These are phyloP conservation scores for Staurois parvus DNA, from an alignment of 2,797 vertebrate species.

Conservation along the genomic window DNA sequence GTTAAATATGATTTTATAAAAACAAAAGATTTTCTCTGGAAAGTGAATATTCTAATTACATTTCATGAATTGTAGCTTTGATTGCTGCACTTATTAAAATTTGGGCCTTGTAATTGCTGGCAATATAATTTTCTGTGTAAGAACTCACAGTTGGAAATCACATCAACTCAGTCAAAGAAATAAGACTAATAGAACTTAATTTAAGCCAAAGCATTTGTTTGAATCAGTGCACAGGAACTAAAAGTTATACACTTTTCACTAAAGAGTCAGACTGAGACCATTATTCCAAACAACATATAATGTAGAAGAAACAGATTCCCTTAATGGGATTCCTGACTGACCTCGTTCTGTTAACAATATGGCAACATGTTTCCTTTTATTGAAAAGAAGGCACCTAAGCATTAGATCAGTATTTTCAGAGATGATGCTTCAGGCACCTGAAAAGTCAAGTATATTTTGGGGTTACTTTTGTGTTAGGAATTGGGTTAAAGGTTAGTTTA, in stretches of 20 bases:
- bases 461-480: too few species aligned
- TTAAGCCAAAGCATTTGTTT: conserved; percentile 47
- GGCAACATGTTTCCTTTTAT: background rate
- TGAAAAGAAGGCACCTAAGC: too few species aligned
- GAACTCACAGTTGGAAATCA: conserved; percentile 51
- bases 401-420: too few species aligned
- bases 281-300: background rate
- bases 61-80: conserved; percentile 44
- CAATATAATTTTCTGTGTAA: conserved; percentile 52
- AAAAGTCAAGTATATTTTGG: too few species aligned
- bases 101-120: conserved; percentile 40
- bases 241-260: background rate
- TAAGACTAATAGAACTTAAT: conserved; percentile 53
- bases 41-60: conserved; percentile 59
- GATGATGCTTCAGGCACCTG: too few species aligned
- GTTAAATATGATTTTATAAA: conserved; percentile 42
- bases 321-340: background rate
- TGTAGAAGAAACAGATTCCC: background rate
- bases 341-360: background rate
- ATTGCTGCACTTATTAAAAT: conserved; percentile 54
- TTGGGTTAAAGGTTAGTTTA: too few species aligned
- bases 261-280: background rate
- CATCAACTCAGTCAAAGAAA: conserved; percentile 42
- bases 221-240: conserved; percentile 29
- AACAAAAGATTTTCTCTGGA: conserved; percentile 36